Base-by-base conservation (phyloP, 2,888 invertebrate genomes). In the Nematopogon swammerdamellus region DNA sequence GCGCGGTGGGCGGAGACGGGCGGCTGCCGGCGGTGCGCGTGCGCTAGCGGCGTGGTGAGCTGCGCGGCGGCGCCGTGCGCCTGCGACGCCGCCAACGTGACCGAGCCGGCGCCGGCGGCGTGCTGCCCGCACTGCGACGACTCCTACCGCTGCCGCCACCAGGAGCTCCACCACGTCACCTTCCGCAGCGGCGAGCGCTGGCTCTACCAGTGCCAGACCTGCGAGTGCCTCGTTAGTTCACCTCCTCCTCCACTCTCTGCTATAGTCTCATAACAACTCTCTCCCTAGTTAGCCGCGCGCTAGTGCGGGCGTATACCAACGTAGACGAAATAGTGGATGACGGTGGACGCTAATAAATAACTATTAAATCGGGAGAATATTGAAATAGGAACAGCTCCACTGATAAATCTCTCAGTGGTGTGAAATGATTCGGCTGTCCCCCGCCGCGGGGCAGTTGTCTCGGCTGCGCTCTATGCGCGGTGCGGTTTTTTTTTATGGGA, bases 201-300 rank as follows among this genome's bases (percentile, higher is more conserved):
- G 94, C 87, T 91, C 59, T 92, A 92, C 77, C 90, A 93, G 72
- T 95, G 95, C 72, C 91, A 92, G 81, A 90, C 90, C 55, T 95
- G 95, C 81, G 92, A 94, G 81, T 95, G 95, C 74, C 82, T 92
- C 71, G 91, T 91, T 64, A 81, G 84, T 73, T 47, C 11, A 42
- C 29, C 10, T 46, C 48, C 46, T 44, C 44, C 14, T 20, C 17
- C 4, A 45, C 6, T 17, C 3, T 18, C 4, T 45, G 25, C 25
- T 25, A 25, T 25, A 6, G 4, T 25, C n/a, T n/a, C n/a, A n/a
- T n/a, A n/a, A n/a, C n/a, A n/a, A n/a, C n/a, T n/a, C n/a, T n/a
- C n/a, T n/a, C n/a, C n/a, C n/a, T n/a, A n/a, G n/a, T n/a, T n/a
- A n/a, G n/a, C n/a, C n/a, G n/a, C n/a, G n/a, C n/a, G n/a, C n/a